Conservation (phyloP, 2,113 vertebrate genomes). For the Barbus barbus region DNA sequence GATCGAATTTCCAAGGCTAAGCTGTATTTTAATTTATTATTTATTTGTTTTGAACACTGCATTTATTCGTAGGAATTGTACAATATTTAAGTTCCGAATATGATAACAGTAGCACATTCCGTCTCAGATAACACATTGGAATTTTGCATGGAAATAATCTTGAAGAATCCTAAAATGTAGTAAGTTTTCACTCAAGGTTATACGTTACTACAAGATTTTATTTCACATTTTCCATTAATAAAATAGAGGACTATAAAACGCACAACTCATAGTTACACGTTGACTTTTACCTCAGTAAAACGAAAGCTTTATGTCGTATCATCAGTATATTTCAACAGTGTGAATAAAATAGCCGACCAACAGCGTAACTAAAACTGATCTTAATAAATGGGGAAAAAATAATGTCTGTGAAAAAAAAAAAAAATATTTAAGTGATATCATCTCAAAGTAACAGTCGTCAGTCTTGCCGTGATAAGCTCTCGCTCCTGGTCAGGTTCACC, state of each 20-base stretch:
- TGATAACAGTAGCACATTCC: background rate
- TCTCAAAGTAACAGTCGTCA: constrained; percentile 1
- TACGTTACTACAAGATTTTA: background rate
- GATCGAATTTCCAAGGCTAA: background rate
- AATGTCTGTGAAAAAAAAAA: too few species aligned
- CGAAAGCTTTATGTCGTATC: constrained; percentile 38
- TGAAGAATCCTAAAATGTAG: background rate
- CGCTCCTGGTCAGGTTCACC: constrained; percentile 26
- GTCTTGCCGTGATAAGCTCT: constrained; percentile 4
- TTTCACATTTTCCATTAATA: background rate
- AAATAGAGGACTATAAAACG: background rate
- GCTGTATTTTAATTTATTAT: background rate
- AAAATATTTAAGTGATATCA: background rate
- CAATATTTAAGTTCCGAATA: background rate
- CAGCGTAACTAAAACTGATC: background rate
- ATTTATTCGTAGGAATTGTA: background rate
- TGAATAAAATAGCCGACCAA: constrained; percentile 1
- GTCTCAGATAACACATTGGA: background rate
- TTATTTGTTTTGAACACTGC: background rate
- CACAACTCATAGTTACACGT: background rate
- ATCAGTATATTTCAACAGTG: background rate
- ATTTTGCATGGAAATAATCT: background rate
- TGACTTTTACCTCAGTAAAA: constrained; percentile 7
- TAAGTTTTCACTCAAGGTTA: background rate
- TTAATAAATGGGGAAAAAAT: background rate